Evolutionary conservation across 2,888 invertebrate genomes (phyloP).

Genomic region (Bombylius major): DNA sequence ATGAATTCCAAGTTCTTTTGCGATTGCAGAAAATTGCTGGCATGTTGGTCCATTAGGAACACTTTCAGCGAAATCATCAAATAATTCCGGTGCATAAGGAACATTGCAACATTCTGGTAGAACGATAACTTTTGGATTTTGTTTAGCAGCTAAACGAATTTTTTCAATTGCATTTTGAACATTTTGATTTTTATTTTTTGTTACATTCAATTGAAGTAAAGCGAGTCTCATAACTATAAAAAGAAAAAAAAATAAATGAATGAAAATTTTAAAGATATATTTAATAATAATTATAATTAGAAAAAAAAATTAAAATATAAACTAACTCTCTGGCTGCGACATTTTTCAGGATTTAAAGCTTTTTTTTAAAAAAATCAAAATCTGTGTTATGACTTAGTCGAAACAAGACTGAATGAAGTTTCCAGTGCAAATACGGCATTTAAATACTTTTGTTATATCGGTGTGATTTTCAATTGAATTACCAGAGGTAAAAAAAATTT

Average conservation of each 20-base stretch:
- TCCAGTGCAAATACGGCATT: too few species aligned
- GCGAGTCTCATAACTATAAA: constrained; percentile 40
- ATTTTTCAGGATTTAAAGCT: too few species aligned
- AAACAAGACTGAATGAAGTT: too few species aligned
- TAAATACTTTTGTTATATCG: too few species aligned
- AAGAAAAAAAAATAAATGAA: not conserved
- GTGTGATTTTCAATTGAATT: too few species aligned
- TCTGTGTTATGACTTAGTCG: too few species aligned
- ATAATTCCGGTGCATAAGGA: constrained; percentile 81
- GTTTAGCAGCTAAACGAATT: constrained; percentile 54
- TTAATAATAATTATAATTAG: too few species aligned
- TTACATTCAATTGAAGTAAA: constrained; percentile 69
- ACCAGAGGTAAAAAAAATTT: too few species aligned
- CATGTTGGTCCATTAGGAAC: constrained; percentile 71
- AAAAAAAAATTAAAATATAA: too few species aligned
- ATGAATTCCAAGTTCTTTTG: constrained; percentile 61
- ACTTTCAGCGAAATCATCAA: constrained; percentile 72
- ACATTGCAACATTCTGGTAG: constrained; percentile 89
- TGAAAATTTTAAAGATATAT: not conserved
- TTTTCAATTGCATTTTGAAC: constrained; percentile 56
- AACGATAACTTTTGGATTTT: constrained; percentile 49
- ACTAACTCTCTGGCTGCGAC: too few species aligned
- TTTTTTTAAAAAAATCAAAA: too few species aligned
- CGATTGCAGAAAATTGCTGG: constrained; percentile 55
- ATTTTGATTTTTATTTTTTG: constrained; percentile 62